Base-by-base conservation (phyloP, 35 echinoderm and acorn worm species). In the Strongylocentrotus purpuratus region DNA sequence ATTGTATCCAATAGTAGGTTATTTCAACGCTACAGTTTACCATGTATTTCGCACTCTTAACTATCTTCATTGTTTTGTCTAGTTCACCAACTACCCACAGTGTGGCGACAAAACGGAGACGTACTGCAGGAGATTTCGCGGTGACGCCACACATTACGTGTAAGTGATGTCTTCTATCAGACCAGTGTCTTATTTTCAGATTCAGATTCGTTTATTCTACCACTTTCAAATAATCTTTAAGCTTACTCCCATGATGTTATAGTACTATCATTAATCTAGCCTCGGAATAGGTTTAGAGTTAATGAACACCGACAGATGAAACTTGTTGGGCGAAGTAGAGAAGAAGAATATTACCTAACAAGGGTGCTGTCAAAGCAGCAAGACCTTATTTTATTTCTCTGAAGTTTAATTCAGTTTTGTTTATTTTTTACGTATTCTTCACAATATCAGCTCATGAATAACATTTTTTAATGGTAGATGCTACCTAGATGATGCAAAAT, bases 61-160 rank as follows among this genome's bases (percentile, higher is more conserved):
- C 3, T 46, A 50, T 50, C 20, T 31, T n/a, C 10, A 93, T 52
- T 31, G 5, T 47, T 11, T 88, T 7, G 13, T 90, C 48, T 92
- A 98, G 97, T 98, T 98, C 45, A 96, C 94, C 11, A 87, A 90
- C 22, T 98, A 98, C 47, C 97, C 97, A 94, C 70, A 87, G 2
- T 98, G 97, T 87, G 96, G 95, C 32, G 93, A 48, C 0, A 96
- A 95, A 86, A 97, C 46, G 25, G 78, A 41, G 11, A 95, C 96
- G 18, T 92, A 86, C 61, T 94, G 90, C n/a, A 90, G 65, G 22
- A 48, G 97, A 22, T 98, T 94, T 92, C 94, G 90, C 71, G 94
- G 92, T 95, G 97, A 98, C 59, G 95, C 96, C 47, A 98, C 97
- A 86, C 93, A 97, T n/a, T 98, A 98, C 96, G 97, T 96, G 97